phyloP scores from a whole-genome alignment of 2,797 vertebrate genomes.

The Yasuhikotakia modesta region DNA sequence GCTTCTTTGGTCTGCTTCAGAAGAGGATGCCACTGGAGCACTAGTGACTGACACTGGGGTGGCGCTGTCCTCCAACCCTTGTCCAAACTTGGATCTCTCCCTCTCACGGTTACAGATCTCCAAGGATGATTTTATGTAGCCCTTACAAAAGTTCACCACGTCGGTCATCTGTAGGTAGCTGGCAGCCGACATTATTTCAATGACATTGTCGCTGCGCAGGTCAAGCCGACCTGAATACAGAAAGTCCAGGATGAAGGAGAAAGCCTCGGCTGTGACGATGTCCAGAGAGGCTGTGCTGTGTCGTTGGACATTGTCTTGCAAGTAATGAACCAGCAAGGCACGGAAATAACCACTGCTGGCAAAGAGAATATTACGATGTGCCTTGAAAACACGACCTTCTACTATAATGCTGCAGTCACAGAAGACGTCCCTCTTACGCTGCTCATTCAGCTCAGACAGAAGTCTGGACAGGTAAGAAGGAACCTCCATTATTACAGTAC shows the following conservation, averaged over 20 bases:
- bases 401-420: conserved; percentile 98
- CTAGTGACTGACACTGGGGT: conserved; percentile 63
- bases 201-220: conserved; percentile 90
- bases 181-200: conserved; percentile 97
- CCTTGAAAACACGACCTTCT: conserved; percentile 95
- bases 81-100: conserved; percentile 65
- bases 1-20: conserved; percentile 59
- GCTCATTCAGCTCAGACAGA: conserved; percentile 92
- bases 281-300: conserved; percentile 94
- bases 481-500: conserved; percentile 84
- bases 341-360: conserved; percentile 96
- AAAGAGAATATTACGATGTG: conserved; percentile 94
- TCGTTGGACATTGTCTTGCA: conserved; percentile 89
- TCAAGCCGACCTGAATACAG: conserved; percentile 93
- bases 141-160: conserved; percentile 93
- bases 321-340: conserved; percentile 91
- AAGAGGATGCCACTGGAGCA: conserved; percentile 57
- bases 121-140: conserved; percentile 90
- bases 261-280: conserved; percentile 96
- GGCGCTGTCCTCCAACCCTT: conserved; percentile 70
- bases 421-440: conserved; percentile 94
- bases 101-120: conserved; percentile 88
- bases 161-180: conserved; percentile 99
- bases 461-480: conserved; percentile 90
- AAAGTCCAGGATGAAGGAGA: conserved; percentile 93